Evolutionary conservation across 2,888 invertebrate species (phyloP).

Genomic region (Meta bourneti): DNA sequence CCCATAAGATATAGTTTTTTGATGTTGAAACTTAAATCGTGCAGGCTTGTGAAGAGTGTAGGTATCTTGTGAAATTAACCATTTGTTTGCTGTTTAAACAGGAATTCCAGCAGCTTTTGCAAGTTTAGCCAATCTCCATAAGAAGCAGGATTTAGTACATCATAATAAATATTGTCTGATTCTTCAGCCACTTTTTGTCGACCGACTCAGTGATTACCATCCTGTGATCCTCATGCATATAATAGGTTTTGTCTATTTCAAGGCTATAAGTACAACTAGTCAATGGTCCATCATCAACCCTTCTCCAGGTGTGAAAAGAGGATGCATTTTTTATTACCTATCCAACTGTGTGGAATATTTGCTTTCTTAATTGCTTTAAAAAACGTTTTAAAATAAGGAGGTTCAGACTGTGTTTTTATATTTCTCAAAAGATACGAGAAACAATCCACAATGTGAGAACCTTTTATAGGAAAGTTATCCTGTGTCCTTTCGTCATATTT

Average conservation of each 20-base stretch:
- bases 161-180: constrained; percentile 11
- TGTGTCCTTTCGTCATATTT: neutral
- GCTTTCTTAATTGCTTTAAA: constrained; percentile 28
- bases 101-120: neutral
- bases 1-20: no score
- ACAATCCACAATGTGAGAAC: constrained; percentile 8
- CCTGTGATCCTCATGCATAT: neutral
- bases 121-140: neutral
- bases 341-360: constrained; percentile 25
- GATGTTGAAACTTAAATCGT: constrained; percentile 19
- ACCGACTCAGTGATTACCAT: neutral
- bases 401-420: no score
- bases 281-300: neutral
- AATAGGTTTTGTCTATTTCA: neutral
- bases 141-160: constrained; percentile 6
- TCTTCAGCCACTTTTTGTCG: neutral
- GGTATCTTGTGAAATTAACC: constrained; percentile 33
- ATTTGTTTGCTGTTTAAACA: neutral
- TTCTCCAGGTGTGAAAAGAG: neutral
- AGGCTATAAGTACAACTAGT: neutral
- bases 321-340: constrained; percentile 21
- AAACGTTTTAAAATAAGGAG: no score
- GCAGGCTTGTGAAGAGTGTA: constrained; percentile 29
- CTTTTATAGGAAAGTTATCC: constrained; percentile 3
- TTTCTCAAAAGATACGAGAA: constrained; percentile 35